Percentiles rank a stretch among this genome's conserved stretches.
These are phyloP conservation scores for Actinia equina DNA, from an alignment of 64 coral and sea anemone genomes.

Conservation along the genomic window DNA sequence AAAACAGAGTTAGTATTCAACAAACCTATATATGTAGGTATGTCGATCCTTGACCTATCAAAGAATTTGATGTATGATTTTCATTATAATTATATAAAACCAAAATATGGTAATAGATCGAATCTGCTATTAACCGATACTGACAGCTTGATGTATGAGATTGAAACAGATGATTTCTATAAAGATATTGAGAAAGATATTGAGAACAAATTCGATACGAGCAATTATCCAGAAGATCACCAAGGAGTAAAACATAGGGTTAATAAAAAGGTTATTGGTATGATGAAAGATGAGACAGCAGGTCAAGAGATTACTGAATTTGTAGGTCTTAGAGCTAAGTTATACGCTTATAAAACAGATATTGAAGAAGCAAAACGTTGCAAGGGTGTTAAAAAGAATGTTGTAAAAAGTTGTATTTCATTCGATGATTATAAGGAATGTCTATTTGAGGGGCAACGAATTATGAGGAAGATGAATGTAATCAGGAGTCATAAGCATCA, in stretches of 20 bases:
- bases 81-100: conserved; percentile 15
- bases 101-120: neutral
- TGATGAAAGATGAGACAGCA: conserved; percentile 46
- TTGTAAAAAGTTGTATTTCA: conserved; percentile 18
- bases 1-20: conserved; percentile 18
- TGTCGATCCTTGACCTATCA: conserved; percentile 23
- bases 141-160: neutral
- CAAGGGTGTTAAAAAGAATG: conserved; percentile 27
- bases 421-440: conserved; percentile 26
- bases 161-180: conserved; percentile 11
- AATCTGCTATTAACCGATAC: conserved; percentile 11
- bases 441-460: neutral
- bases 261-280: conserved; percentile 27
- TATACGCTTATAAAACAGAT: conserved; percentile 10
- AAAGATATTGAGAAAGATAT: neutral
- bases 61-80: conserved; percentile 28
- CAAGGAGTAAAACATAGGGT: conserved; percentile 1
- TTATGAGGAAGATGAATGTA: conserved; percentile 28
- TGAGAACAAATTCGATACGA: conserved; percentile 18
- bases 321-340: conserved; percentile 22
- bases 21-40: conserved; percentile 19
- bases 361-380: neutral
- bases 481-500: conserved; percentile 21
- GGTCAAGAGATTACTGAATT: conserved; percentile 25
- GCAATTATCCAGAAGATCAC: conserved; percentile 18